A percentile compares a stretch with the other conserved stretches of the same genome.
phyloP scores from a whole-genome alignment of 2,797 vertebrate genomes.

The Echiichthys vipera region DNA sequence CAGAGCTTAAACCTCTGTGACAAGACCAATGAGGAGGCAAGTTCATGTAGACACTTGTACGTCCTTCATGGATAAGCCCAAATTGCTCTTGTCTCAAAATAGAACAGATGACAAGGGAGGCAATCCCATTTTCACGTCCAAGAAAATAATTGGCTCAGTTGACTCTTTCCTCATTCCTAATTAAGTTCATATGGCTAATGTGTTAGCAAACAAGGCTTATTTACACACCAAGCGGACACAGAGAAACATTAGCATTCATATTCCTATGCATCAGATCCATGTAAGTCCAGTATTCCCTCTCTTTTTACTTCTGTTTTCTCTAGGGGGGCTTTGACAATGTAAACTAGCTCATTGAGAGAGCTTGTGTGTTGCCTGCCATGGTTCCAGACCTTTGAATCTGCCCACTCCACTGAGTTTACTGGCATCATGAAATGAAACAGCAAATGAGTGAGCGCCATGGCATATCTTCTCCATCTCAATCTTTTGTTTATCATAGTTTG shows the following conservation, averaged over 20 bases:
- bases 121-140: conserved; percentile 6
- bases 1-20: conserved; percentile 24
- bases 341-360: no score
- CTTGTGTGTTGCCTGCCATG: no score
- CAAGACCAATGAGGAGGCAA: conserved; percentile 21
- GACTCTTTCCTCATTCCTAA: not conserved
- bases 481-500: no score
- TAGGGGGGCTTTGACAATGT: no score
- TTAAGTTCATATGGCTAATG: not conserved
- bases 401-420: no score
- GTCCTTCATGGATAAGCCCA: conserved; percentile 6
- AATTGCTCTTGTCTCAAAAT: conserved; percentile 34
- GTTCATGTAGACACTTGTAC: conserved; percentile 24
- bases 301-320: not conserved
- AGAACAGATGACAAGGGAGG: conserved; percentile 7
- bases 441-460: no score
- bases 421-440: no score
- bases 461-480: no score
- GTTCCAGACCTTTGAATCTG: no score
- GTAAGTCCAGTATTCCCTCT: not conserved
- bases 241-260: not conserved
- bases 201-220: not conserved
- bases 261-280: not conserved
- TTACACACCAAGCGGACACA: not conserved
- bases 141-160: conserved; percentile 4